Evolutionary conservation across 2,797 vertebrate genomes (phyloP).

Genomic region (Gymnocypris eckloni): DNA sequence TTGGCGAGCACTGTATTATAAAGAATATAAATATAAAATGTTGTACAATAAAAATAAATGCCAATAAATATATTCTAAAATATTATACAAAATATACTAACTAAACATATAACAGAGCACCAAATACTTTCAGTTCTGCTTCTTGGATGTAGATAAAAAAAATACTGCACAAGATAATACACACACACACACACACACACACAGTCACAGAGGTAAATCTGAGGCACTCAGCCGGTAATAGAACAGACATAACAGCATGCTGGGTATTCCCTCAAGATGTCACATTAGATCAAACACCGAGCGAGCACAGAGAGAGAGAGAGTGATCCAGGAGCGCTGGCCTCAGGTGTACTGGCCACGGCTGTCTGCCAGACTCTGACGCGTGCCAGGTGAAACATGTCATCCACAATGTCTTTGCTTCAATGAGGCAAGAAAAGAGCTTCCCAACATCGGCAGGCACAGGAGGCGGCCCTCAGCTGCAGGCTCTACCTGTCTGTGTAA

Average conservation of each 20-base stretch:
- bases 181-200: constrained; percentile 10
- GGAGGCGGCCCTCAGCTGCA: constrained; percentile 68
- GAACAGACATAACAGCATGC: constrained; percentile 83
- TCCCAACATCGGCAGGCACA: constrained; percentile 12
- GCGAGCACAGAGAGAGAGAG: constrained; percentile 40
- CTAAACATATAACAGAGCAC: not conserved
- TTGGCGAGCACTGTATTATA: no score
- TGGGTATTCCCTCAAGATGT: constrained; percentile 77
- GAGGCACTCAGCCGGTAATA: constrained; percentile 77
- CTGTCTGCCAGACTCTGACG: constrained; percentile 73
- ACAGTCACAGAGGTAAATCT: constrained; percentile 53
- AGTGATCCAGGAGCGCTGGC: constrained; percentile 44
- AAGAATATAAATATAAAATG: no score
- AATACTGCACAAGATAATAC: constrained; percentile 1
- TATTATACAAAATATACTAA: not conserved
- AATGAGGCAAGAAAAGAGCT: constrained; percentile 74
- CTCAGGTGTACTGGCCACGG: constrained; percentile 63
- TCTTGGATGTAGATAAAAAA: not conserved
- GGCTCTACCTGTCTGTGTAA: constrained; percentile 70
- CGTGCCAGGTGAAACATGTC: constrained; percentile 81
- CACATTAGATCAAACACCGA: constrained; percentile 77
- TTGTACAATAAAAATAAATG: not conserved
- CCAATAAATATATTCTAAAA: not conserved
- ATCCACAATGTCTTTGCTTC: constrained; percentile 74
- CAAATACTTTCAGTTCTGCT: constrained; percentile 1